Evolutionary conservation across 2,888 invertebrate genomes (phyloP).

Genomic region (Temnothorax ravouxi): DNA sequence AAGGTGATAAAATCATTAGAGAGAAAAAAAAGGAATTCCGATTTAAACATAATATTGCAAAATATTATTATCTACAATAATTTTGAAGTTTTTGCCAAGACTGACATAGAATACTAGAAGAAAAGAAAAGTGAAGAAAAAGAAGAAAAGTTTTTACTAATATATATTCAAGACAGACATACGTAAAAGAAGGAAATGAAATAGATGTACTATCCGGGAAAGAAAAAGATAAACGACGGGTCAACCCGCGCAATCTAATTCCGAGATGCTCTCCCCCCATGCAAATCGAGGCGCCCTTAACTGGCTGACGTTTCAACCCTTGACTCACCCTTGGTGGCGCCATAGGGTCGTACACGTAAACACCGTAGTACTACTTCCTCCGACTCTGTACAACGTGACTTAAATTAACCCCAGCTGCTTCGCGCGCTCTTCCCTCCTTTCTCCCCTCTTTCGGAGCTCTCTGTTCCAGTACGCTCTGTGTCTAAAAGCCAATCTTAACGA

Average conservation of each 20-base stretch:
- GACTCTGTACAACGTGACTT: constrained; percentile 63
- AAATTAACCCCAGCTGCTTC: constrained; percentile 71
- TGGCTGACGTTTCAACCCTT: constrained; percentile 76
- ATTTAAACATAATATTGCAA: no score
- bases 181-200: no score
- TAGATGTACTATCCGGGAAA: constrained; percentile 61
- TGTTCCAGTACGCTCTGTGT: background rate
- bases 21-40: no score
- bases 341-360: constrained; percentile 53
- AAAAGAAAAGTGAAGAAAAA: no score
- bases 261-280: constrained; percentile 66
- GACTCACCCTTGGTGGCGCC: constrained; percentile 70
- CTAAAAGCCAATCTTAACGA: constrained; percentile 54
- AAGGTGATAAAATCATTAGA: no score
- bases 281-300: constrained; percentile 77
- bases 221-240: constrained; percentile 75
- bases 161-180: no score
- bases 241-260: constrained; percentile 78
- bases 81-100: no score
- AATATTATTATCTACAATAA: no score
- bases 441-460: background rate
- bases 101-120: no score
- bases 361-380: constrained; percentile 63
- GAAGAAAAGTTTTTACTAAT: no score
- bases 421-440: constrained; percentile 2